phyloP scores from a whole-genome alignment of 2,888 invertebrate species.

The Dasysyrphus tricinctus region DNA sequence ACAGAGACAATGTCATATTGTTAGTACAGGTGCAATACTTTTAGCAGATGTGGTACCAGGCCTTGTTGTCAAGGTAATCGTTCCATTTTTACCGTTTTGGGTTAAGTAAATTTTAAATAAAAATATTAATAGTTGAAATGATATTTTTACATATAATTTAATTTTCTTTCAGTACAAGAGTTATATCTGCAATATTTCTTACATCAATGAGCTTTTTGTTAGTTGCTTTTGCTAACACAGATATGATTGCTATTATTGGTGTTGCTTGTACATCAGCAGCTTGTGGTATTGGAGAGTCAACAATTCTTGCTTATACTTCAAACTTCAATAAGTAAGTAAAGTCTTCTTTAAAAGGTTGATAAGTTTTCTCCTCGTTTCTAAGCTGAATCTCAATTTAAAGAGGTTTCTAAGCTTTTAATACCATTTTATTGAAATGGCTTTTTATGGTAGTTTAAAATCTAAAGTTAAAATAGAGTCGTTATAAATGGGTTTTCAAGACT shows the following conservation, averaged over 20 bases:
- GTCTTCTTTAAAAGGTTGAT: background rate
- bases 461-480: too few species aligned
- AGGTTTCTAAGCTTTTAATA: too few species aligned
- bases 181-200: slow-evolving; percentile 6
- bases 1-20: slow-evolving; percentile 84
- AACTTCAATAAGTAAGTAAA: slow-evolving; percentile 21
- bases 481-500: too few species aligned
- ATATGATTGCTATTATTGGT: slow-evolving; percentile 86
- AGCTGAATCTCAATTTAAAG: too few species aligned
- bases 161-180: slow-evolving; percentile 1
- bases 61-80: slow-evolving; percentile 86
- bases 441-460: too few species aligned
- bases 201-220: slow-evolving; percentile 17
- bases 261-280: slow-evolving; percentile 90
- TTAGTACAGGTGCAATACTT: slow-evolving; percentile 89
- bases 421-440: background rate
- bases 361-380: too few species aligned
- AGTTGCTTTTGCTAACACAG: slow-evolving; percentile 21
- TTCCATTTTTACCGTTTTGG: slow-evolving; percentile 87
- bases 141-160: background rate
- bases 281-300: slow-evolving; percentile 92
- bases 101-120: slow-evolving; percentile 84
- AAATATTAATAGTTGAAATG: background rate
- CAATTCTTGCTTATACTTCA: slow-evolving; percentile 26
- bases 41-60: slow-evolving; percentile 90